Evolutionary conservation across 2,888 invertebrate genomes (phyloP).

Genomic region (Acrobasis consociella): DNA sequence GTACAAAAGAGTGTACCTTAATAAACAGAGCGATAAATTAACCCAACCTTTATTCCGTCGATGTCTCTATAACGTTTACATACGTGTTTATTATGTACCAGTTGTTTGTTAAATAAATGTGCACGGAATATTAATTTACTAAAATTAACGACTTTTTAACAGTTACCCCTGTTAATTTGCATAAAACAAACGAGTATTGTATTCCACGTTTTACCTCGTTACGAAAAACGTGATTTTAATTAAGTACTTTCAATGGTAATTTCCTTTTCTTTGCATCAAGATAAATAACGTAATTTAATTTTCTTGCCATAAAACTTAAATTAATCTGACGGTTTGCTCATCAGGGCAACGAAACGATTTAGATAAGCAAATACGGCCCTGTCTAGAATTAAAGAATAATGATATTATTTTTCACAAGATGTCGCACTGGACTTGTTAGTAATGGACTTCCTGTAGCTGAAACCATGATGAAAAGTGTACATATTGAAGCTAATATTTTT

Average conservation of each 20-base stretch:
- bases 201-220: constrained; percentile 19
- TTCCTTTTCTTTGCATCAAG: constrained; percentile 6
- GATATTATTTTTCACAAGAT: no score
- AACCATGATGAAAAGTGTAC: no score
- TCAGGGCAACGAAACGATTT: constrained; percentile 42
- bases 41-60: constrained; percentile 12
- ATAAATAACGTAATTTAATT: constrained; percentile 22
- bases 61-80: constrained; percentile 17
- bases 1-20: constrained; percentile 1
- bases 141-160: constrained; percentile 19
- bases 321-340: constrained; percentile 34
- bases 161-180: constrained; percentile 11
- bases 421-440: no score
- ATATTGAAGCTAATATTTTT: no score
- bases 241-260: constrained; percentile 19
- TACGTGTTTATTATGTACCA: constrained; percentile 19
- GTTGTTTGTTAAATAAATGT: constrained; percentile 11
- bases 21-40: constrained; percentile 17
- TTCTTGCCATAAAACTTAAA: constrained; percentile 27
- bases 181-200: constrained; percentile 16
- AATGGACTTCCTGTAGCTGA: no score
- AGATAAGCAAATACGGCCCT: constrained; percentile 46
- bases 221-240: constrained; percentile 20
- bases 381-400: constrained; percentile 39
- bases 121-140: constrained; percentile 17